A percentile compares a stretch with the other conserved stretches of the same genome.
These are phyloP conservation scores for Caprella mutica DNA, from an alignment of 2,888 invertebrate species.

Conservation along the genomic window DNA sequence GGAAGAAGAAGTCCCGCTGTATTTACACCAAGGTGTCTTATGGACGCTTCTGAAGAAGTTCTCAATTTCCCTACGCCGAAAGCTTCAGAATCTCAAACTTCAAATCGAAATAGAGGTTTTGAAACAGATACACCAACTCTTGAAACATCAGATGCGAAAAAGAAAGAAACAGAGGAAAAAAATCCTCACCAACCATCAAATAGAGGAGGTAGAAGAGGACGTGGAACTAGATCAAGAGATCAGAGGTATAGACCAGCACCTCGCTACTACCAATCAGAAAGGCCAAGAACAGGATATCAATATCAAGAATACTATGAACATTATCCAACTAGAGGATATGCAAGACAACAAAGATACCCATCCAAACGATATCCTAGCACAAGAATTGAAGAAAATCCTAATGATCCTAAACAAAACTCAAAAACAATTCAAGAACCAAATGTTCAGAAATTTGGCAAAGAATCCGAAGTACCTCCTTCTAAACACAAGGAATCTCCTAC, in stretches of 20 bases:
- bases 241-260: neutral
- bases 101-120: neutral
- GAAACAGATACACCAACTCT: neutral
- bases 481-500: neutral
- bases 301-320: neutral
- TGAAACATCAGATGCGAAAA: too few relatives aligned
- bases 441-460: too few relatives aligned
- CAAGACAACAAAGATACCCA: neutral
- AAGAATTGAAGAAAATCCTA: too few relatives aligned
- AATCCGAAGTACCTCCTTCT: too few relatives aligned
- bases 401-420: too few relatives aligned
- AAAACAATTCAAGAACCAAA: too few relatives aligned
- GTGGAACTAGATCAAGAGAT: neutral
- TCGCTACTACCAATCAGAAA: neutral
- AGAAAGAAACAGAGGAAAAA: too few relatives aligned
- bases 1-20: conserved; percentile 29
- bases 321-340: neutral
- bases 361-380: neutral
- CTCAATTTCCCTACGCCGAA: neutral
- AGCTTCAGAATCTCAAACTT: neutral
- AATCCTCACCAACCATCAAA: neutral
- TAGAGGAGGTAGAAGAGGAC: neutral
- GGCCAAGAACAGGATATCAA: neutral
- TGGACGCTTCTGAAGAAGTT: neutral
- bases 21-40: conserved; percentile 9